Conservation (phyloP, 2,113 vertebrate species). For the Trichechus manatus region DNA sequence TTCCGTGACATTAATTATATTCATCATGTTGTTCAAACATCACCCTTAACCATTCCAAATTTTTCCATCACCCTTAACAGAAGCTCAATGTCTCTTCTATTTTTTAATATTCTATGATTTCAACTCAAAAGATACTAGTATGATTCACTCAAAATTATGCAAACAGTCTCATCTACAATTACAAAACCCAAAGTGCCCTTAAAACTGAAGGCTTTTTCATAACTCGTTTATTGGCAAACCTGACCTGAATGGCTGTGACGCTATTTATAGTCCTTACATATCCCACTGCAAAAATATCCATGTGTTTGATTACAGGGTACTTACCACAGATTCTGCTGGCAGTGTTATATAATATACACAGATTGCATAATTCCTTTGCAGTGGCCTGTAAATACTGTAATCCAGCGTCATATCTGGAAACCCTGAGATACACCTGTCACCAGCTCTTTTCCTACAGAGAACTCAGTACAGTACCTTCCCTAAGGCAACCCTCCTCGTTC, state of each 20-base stretch:
- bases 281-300: slow-evolving; percentile 61
- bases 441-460: slow-evolving; percentile 33
- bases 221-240: slow-evolving; percentile 23
- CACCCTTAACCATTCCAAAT: not conserved
- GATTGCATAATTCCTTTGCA: not conserved
- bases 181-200: slow-evolving; percentile 23
- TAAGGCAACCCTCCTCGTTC: not conserved
- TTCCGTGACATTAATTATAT: not conserved
- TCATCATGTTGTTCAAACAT: not conserved
- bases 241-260: slow-evolving; percentile 35
- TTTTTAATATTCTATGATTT: slow-evolving; percentile 60
- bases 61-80: not conserved
- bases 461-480: not conserved
- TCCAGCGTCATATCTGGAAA: slow-evolving; percentile 45
- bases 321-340: not conserved
- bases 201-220: slow-evolving; percentile 50
- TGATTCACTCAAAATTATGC: slow-evolving; percentile 14
- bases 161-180: slow-evolving; percentile 17
- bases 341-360: slow-evolving; percentile 3
- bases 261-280: slow-evolving; percentile 56
- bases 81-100: not conserved
- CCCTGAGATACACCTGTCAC: slow-evolving; percentile 31
- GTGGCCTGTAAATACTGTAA: slow-evolving; percentile 40
- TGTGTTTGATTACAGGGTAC: slow-evolving; percentile 21
- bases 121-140: not conserved